Base-by-base conservation (phyloP, 2,113 vertebrate genomes). In the Megaceryle maxima region DNA sequence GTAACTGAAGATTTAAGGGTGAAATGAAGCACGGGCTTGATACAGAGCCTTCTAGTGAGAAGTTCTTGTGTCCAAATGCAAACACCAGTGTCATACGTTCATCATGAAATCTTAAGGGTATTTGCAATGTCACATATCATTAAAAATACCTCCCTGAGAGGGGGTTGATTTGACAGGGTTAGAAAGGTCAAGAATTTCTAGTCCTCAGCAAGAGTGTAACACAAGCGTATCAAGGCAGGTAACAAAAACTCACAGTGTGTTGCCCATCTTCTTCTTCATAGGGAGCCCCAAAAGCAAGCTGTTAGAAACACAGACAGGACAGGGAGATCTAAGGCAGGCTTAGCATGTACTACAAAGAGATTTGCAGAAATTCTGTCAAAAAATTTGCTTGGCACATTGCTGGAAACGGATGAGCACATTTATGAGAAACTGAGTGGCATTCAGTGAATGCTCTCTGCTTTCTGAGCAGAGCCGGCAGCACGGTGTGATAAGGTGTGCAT, bases 401-500 rank as follows among this genome's bases (percentile, higher is more conserved):
- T 4, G 4, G 31, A 56, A 92, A 53, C 0, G 3, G 20, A n/a
- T 12, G 39, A 82, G 62, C 72, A 83, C 37, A 5, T 55, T 50
- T 77, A 88, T 18, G 46, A 88, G 43, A 86, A 86, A 35, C 24
- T 7, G 48, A 73, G 48, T 3, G 4, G 83, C 73, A 86, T 25
- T 21, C 88, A 88, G 79, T 44, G 76, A 90, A 80, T 0, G 2
- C 20, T 28, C 39, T 55, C 41, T 63, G 56, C 46, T 75, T 59
- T 46, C 74, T 13, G 33, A 64, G 55, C 3, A 11, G 37, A 50
- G 69, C 73, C 73, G 77, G 77, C 79, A 90, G 48, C 39, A 21
- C 1, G 1, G 4, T 0, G 1, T 18, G 75, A 14, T n/a, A 5
- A 0, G 5, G 16, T 7, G 5, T 48, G 48, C n/a, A 18, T 35